Evolutionary conservation across 23 tunicate species (phyloP).

Genomic region (Diplosoma virens): DNA sequence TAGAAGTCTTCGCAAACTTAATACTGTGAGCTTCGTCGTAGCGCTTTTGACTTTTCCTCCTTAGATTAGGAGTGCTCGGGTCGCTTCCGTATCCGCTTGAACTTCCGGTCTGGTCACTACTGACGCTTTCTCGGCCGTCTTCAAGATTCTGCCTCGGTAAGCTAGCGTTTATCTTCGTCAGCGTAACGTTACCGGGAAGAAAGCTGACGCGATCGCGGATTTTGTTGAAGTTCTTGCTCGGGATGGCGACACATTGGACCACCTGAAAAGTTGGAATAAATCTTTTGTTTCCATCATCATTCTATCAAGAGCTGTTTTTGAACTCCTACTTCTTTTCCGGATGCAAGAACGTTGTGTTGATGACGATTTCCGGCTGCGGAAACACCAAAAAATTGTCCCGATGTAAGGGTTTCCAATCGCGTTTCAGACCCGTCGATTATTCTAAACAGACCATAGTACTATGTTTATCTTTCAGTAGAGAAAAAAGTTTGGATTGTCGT

Average conservation of each 20-base stretch:
- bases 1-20: not conserved
- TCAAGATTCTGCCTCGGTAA: not conserved
- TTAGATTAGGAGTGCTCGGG: not conserved
- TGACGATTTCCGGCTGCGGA: not conserved
- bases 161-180: not conserved
- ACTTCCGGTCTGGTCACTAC: slow-evolving; percentile 15
- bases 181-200: not conserved
- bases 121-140: slow-evolving; percentile 15
- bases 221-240: slow-evolving; percentile 9
- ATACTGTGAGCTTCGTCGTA: slow-evolving; percentile 1
- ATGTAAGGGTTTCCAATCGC: not conserved
- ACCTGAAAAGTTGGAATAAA: slow-evolving; percentile 11
- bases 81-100: slow-evolving; percentile 53
- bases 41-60: not conserved
- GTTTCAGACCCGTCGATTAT: slow-evolving; percentile 49
- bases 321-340: slow-evolving; percentile 31
- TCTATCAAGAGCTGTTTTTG: not conserved
- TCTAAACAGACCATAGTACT: too few species aligned
- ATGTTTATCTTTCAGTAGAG: too few species aligned
- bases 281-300: not conserved
- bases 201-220: slow-evolving; percentile 12
- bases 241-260: slow-evolving; percentile 51
- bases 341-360: slow-evolving; percentile 34
- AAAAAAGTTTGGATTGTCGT: too few species aligned
- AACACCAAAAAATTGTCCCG: slow-evolving; percentile 34